A percentile compares a stretch with the other conserved stretches of the same genome.
These are phyloP conservation scores for Hyles lineata DNA, from an alignment of 2,888 invertebrate genomes.

Conservation along the genomic window DNA sequence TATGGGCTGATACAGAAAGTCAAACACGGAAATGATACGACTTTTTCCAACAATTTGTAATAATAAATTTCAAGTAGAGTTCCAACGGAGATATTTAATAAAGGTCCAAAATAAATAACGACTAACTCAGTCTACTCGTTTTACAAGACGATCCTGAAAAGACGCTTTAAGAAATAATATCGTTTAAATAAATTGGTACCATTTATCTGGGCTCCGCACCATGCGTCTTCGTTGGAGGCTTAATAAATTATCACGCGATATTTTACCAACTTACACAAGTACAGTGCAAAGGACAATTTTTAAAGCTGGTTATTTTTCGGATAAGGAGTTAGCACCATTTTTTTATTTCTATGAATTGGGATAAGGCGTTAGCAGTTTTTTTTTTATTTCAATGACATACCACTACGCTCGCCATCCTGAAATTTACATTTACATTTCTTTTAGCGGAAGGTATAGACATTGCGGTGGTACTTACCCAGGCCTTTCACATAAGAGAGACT, in stretches of 20 bases:
- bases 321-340: background rate
- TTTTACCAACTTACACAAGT: slow-evolving; percentile 58
- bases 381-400: too few species aligned
- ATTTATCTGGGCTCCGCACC: slow-evolving; percentile 59
- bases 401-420: too few species aligned
- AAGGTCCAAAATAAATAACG: slow-evolving; percentile 68
- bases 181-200: slow-evolving; percentile 70
- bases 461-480: too few species aligned
- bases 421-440: too few species aligned
- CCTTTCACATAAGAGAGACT: too few species aligned
- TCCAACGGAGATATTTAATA: slow-evolving; percentile 61
- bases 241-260: slow-evolving; percentile 63
- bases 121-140: slow-evolving; percentile 59
- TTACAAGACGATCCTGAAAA: slow-evolving; percentile 62
- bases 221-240: slow-evolving; percentile 55
- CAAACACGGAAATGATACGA: background rate
- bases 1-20: too few species aligned
- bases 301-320: slow-evolving; percentile 41
- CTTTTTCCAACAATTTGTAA: slow-evolving; percentile 22
- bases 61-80: slow-evolving; percentile 50
- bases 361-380: too few species aligned
- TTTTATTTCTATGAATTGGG: too few species aligned
- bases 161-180: slow-evolving; percentile 67
- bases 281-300: slow-evolving; percentile 47
- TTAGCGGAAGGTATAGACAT: too few species aligned